A percentile compares a stretch with the other conserved stretches of the same genome.
phyloP scores from a whole-genome alignment of 1,140 invertebrate species.

The Neomicropteryx cornuta region DNA sequence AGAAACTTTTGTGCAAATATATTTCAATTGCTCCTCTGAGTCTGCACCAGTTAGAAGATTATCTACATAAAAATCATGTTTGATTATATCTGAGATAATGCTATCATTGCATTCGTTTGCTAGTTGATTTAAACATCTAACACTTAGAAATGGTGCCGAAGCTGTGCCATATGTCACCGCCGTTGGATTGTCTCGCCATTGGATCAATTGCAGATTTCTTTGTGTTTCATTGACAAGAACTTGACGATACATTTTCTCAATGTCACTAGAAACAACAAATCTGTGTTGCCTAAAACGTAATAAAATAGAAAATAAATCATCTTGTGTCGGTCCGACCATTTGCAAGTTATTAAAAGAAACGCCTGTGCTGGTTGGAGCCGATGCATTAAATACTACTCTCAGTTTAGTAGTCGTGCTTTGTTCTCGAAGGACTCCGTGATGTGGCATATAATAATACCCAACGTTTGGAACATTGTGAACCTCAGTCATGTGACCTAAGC shows the following conservation, averaged over 20 bases:
- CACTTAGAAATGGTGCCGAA: constrained; percentile 19
- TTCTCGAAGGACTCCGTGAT: constrained; percentile 25
- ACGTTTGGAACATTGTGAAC: background rate
- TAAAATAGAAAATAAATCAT: constrained; percentile 18
- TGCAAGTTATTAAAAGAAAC: constrained; percentile 17
- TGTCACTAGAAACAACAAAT: constrained; percentile 16
- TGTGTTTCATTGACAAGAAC: constrained; percentile 17
- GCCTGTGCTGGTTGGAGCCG: constrained; percentile 12
- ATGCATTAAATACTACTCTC: constrained; percentile 22
- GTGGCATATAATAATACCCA: constrained; percentile 27
- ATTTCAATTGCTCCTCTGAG: constrained; percentile 12
- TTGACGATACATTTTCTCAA: constrained; percentile 21
- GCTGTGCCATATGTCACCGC: constrained; percentile 21
- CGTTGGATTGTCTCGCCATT: constrained; percentile 13
- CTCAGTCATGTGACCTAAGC: constrained; percentile 21
- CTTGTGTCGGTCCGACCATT: constrained; percentile 19
- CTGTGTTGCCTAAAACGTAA: constrained; percentile 16
- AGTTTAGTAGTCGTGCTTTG: constrained; percentile 19
- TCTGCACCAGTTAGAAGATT: constrained; percentile 18
- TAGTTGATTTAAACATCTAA: constrained; percentile 17
- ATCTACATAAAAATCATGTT: constrained; percentile 18
- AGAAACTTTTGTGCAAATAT: constrained; percentile 7
- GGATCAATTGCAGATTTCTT: constrained; percentile 18
- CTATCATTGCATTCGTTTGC: constrained; percentile 15
- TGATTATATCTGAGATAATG: constrained; percentile 6